Conservation (phyloP, 1,140 invertebrate genomes). For the Cyclina sinensis region DNA sequence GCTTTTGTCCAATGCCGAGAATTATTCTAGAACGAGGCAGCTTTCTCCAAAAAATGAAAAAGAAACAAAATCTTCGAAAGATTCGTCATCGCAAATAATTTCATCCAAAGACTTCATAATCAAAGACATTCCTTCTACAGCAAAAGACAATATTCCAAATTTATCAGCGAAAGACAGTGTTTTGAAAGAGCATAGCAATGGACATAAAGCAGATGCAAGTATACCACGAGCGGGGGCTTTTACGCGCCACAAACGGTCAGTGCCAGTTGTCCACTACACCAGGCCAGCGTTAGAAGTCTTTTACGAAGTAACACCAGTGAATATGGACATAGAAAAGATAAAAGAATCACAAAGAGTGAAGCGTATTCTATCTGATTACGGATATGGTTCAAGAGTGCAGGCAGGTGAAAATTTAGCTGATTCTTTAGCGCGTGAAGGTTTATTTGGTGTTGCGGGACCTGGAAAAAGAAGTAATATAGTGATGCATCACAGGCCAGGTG, state of each 20-base stretch:
- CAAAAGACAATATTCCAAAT: no score
- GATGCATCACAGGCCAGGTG: neutral
- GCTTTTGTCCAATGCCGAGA: neutral
- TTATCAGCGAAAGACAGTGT: no score
- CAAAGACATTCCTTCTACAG: no score
- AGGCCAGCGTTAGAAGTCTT: no score
- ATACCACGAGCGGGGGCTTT: neutral
- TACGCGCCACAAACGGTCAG: neutral
- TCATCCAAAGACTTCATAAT: no score
- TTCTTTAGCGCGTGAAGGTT: neutral
- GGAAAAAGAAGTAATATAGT: neutral
- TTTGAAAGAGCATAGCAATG: no score
- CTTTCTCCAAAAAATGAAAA: no score
- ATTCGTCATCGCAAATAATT: no score
- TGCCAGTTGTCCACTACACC: no score
- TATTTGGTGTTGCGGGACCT: neutral
- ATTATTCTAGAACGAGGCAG: neutral
- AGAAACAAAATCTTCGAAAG: no score
- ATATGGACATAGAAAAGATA: neutral
- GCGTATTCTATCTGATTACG: neutral
- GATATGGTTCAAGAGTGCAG: neutral
- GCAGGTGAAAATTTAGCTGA: neutral
- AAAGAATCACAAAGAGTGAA: neutral
- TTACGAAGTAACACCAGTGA: no score
- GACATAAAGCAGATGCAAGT: no score